Base-by-base conservation (phyloP, 1,140 invertebrate genomes). In the Druon quercuslanigerum region DNA sequence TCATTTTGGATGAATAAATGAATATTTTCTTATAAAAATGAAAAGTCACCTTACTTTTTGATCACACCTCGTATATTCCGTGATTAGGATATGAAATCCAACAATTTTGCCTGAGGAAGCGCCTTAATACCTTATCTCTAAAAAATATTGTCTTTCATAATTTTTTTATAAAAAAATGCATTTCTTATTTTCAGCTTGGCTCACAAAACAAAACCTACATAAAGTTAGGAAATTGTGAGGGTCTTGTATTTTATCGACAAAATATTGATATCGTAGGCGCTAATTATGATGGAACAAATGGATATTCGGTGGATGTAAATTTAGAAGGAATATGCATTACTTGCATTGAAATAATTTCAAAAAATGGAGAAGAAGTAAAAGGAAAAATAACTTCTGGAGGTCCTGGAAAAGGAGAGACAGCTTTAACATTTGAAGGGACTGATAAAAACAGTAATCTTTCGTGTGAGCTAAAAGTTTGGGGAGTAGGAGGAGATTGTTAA, bases 231-330 rank as follows among this genome's bases (percentile, higher is more conserved):
- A 66, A 73, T 7, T 79, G 81, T 50, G 46, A 7, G 71, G 54
- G 75, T 56, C 20, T 46, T 13, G 9, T 86, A 9, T 40, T 88
- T 2, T 87, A 87, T 40, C 81, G 82, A 17, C 86, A 88, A 57
- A 87, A 88, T 46, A 33, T 87, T n/a, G 52, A 74, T 6, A 33
- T 87, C 9, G 71, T 57, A 25, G 74, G 74, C 11, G 25, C 25
- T 40, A 66, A 66, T 66, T 19, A 50, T 9, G 33, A 19, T 50
- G 14, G 17, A 17, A 57, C n/a, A 17, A 57, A 50, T 51, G 73
- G 40, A 57, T 56, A 57, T 46, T 74, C 50, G 16, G 2, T 87
- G 17, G 75, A 81, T 16, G 72, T 82, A 1, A 76, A 80, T 14
- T 17, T 85, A 0, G 75, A 84, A 7, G 85, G 81, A 0, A 16